These are phyloP conservation scores for Phania funesta DNA, from an alignment of 2,888 invertebrate species.

Conservation along the genomic window DNA sequence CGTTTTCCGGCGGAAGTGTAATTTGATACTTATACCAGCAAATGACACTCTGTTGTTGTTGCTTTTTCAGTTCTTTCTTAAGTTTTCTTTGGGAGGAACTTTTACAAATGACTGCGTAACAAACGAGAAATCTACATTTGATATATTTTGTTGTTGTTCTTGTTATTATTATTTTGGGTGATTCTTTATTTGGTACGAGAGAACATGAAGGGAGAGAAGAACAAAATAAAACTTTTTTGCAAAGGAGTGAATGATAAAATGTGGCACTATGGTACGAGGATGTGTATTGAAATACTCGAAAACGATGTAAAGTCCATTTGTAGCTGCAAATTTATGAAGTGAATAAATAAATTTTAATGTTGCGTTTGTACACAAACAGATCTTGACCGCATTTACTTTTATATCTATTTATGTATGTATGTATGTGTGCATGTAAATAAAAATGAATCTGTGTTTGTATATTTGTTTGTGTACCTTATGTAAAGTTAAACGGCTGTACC, in stretches of 20 bases:
- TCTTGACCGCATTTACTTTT: no score
- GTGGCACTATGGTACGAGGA: neutral
- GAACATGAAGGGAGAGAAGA: neutral
- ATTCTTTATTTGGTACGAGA: neutral
- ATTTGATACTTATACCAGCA: conserved; percentile 76
- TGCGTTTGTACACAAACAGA: neutral
- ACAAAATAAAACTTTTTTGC: neutral
- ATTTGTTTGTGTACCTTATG: no score
- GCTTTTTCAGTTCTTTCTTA: conserved; percentile 17
- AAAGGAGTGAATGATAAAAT: conserved; percentile 42
- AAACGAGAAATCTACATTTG: conserved; percentile 19
- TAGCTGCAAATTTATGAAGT: conserved; percentile 40
- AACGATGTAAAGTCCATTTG: conserved; percentile 32
- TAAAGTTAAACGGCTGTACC: no score
- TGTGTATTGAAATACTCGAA: conserved; percentile 17
- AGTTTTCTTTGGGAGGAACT: conserved; percentile 70
- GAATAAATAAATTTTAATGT: conserved; percentile 12
- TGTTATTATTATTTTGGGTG: neutral
- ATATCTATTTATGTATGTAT: no score
- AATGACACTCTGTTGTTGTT: conserved; percentile 67
- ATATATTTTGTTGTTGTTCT: neutral
- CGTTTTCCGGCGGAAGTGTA: conserved; percentile 77
- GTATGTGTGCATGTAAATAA: no score
- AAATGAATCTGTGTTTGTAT: no score
- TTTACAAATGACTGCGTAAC: conserved; percentile 33